Base-by-base conservation (phyloP, 2,888 invertebrate genomes). In the Drosophila merina region DNA sequence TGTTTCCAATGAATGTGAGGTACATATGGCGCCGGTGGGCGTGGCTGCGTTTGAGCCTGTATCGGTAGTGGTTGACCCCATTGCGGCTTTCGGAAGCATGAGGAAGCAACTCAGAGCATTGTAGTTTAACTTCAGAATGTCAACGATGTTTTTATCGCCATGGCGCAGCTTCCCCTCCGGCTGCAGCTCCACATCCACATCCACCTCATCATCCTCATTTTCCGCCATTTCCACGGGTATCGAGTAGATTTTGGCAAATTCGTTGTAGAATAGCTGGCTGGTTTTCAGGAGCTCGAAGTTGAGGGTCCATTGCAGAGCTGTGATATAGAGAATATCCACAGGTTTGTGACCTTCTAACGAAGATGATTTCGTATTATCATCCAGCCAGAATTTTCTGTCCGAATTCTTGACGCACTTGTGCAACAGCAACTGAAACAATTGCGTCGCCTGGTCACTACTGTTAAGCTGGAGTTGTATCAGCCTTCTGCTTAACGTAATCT, bases 301-400 rank as follows among this genome's bases (percentile, higher is more conserved):
- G n/a, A 90, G 86, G 7, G 89, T 89, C 92, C 92, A 92, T 67
- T 91, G 90, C 9, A 90, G 72, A 0, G 90, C 87, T 0, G 89
- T 81, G 38, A 91, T 86, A 63, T 90, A 86, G 2, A 91, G 77
- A 47, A 89, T 88, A 52, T 91, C 88, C 3, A 82, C 74, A 1
- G 89, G 85, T 54, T 85, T 88, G 58, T 86, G 74, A 1, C 77
- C 83, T 14, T 69, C 68, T 51, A 0, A 45, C 1, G 1, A 38
- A 31, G 9, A 20, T 2, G 20, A 20, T 20, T 54, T 54, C 14
- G 48, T 5, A 2, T 49, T 7, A 12, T 89, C 83, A 3, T 89
- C 86, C 1, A 90, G 44, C 74, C 78, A 85, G 26, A 89, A 75
- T 12, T 72, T 79, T 26, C 57, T 51, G 7, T 51, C 31, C 0